These are phyloP conservation scores for Phlogophora meticulosa DNA, from an alignment of 2,888 invertebrate species.

Conservation along the genomic window DNA sequence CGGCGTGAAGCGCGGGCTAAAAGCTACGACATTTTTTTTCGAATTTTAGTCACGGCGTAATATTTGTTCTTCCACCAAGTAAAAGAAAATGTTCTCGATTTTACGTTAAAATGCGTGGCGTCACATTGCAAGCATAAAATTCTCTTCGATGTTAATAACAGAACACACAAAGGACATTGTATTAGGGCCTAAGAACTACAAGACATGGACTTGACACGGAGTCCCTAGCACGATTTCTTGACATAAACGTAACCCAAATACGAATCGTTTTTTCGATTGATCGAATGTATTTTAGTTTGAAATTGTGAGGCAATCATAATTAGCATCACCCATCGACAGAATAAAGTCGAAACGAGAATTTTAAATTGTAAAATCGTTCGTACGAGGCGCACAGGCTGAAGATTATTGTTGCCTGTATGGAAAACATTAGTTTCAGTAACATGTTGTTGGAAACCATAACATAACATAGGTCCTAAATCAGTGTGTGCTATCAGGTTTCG, in stretches of 20 bases:
- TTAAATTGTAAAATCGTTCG: conserved; percentile 6
- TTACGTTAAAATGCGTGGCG: conserved; percentile 52
- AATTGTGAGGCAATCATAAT: no score
- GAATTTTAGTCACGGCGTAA: conserved; percentile 71
- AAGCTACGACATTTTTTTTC: conserved; percentile 76
- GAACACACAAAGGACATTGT: conserved; percentile 43
- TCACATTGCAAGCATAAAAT: conserved; percentile 50
- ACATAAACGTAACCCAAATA: no score
- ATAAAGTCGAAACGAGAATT: no score
- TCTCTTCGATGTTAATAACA: conserved; percentile 40
- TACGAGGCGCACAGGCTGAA: conserved; percentile 19
- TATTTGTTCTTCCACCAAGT: conserved; percentile 64
- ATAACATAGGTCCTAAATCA: conserved; percentile 36
- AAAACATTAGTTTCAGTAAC: not conserved
- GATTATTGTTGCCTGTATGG: not conserved
- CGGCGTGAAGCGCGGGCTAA: conserved; percentile 81
- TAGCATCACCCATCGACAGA: no score
- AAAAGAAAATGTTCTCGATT: conserved; percentile 55
- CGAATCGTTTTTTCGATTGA: no score
- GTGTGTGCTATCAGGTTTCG: conserved; percentile 39
- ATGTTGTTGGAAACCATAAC: not conserved
- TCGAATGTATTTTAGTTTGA: no score
- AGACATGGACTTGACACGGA: not conserved
- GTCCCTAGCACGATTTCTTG: no score
- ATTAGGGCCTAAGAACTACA: conserved; percentile 49